These are phyloP conservation scores for Globodera ellingtonae DNA, from an alignment of 1,140 invertebrate genomes.

Conservation along the genomic window DNA sequence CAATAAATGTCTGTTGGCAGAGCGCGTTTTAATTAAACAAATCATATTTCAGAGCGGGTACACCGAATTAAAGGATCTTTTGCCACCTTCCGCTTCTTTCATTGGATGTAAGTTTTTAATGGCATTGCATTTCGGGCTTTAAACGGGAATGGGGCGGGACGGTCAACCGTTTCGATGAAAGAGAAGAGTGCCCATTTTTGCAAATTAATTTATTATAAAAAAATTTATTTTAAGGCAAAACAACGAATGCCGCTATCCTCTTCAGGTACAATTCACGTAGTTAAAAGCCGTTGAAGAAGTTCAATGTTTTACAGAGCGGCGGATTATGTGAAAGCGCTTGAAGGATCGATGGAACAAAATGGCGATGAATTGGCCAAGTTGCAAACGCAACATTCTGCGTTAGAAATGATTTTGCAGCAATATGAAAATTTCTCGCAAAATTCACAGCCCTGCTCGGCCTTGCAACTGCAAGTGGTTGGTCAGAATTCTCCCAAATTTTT, in stretches of 20 bases:
- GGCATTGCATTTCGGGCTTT: no score
- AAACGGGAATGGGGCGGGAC: no score
- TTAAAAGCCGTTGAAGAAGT: background rate
- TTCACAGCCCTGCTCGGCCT: slow-evolving; percentile 44
- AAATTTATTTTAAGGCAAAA: slow-evolving; percentile 43
- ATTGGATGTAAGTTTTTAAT: slow-evolving; percentile 43
- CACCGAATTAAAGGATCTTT: slow-evolving; percentile 61
- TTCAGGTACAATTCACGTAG: slow-evolving; percentile 44
- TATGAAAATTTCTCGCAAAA: slow-evolving; percentile 57
- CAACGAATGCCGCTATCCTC: slow-evolving; percentile 61
- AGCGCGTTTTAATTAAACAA: no score
- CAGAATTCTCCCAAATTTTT: slow-evolving; percentile 8
- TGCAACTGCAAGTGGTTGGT: slow-evolving; percentile 55
- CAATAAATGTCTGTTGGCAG: slow-evolving; percentile 57
- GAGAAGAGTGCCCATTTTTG: no score
- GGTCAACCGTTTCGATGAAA: no score
- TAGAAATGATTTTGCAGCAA: slow-evolving; percentile 60
- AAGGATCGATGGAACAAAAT: slow-evolving; percentile 53
- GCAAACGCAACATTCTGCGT: slow-evolving; percentile 50
- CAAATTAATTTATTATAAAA: background rate
- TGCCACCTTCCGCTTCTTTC: slow-evolving; percentile 57
- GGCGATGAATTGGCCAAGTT: slow-evolving; percentile 52
- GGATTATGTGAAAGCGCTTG: slow-evolving; percentile 60
- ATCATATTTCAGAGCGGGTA: slow-evolving; percentile 58
- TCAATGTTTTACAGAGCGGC: slow-evolving; percentile 46